These are phyloP conservation scores for Cantharis rustica DNA, from an alignment of 2,888 invertebrate species.

Conservation along the genomic window DNA sequence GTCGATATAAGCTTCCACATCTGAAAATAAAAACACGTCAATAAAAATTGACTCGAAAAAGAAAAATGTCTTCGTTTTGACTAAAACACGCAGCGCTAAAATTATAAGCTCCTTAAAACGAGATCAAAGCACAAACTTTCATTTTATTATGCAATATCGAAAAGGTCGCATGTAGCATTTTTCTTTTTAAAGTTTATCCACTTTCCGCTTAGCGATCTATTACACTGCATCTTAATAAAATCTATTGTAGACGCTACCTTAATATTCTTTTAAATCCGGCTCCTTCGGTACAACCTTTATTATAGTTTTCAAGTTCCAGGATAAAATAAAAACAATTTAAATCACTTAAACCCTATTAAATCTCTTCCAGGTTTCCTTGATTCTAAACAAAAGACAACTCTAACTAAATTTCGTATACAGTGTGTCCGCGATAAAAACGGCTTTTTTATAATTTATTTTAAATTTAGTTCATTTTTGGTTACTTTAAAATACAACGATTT, in stretches of 20 bases:
- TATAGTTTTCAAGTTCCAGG: background rate
- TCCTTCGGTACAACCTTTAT: background rate
- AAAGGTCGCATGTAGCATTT: background rate
- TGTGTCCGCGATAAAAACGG: background rate
- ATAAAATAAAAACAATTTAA: background rate
- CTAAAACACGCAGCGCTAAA: background rate
- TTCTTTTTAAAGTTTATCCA: background rate
- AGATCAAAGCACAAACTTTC: background rate
- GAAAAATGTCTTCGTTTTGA: background rate
- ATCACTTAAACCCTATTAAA: background rate
- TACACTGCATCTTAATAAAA: background rate
- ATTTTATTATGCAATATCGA: background rate
- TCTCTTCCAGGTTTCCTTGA: background rate
- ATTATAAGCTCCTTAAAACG: background rate
- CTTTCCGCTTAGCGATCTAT: background rate
- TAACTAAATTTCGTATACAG: background rate
- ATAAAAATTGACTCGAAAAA: background rate
- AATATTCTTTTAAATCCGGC: background rate
- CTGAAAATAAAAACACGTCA: slow-evolving; percentile 37
- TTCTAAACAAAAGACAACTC: background rate
- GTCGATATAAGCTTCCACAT: slow-evolving; percentile 58
- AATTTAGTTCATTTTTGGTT: no score
- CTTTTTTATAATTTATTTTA: no score
- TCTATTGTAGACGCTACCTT: background rate
- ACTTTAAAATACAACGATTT: no score